Conservation (phyloP, 2,888 invertebrate genomes). For the Andrena bicolor region DNA sequence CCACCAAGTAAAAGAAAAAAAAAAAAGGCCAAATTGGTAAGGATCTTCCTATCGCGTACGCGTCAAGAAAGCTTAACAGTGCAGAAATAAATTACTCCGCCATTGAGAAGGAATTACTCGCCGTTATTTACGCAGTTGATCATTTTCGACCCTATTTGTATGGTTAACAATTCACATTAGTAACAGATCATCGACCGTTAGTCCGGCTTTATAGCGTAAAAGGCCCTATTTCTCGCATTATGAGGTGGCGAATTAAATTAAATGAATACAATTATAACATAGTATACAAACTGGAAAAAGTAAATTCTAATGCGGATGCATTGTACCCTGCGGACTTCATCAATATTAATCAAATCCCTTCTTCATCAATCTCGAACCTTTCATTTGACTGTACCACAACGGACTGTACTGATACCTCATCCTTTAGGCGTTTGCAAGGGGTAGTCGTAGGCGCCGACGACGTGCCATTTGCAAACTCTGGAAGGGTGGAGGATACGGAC, state of each 20-base stretch:
- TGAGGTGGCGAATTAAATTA: neutral
- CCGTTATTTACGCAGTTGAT: neutral
- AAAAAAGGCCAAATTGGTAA: too few relatives aligned
- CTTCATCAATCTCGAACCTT: too few relatives aligned
- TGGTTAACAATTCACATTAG: neutral
- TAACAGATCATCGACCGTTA: neutral
- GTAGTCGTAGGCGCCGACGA: neutral
- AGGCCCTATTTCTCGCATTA: neutral
- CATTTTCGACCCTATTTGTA: constrained; percentile 1
- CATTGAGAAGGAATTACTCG: neutral
- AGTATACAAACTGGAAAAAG: neutral
- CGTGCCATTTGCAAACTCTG: neutral
- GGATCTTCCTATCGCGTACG: too few relatives aligned
- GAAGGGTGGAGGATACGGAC: neutral
- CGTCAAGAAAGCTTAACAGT: neutral
- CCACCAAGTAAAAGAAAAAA: too few relatives aligned
- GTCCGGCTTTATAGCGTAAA: neutral
- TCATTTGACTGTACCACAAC: too few relatives aligned
- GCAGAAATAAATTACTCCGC: neutral
- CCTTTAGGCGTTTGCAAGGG: neutral
- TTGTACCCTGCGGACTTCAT: neutral
- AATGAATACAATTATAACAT: neutral
- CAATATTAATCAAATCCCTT: neutral
- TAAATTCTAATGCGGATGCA: neutral
- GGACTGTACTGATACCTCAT: neutral